These are phyloP conservation scores for Clytia hemisphaerica DNA, from an alignment of 30 jellyfish, hydroid and myxozoan species.

Conservation along the genomic window DNA sequence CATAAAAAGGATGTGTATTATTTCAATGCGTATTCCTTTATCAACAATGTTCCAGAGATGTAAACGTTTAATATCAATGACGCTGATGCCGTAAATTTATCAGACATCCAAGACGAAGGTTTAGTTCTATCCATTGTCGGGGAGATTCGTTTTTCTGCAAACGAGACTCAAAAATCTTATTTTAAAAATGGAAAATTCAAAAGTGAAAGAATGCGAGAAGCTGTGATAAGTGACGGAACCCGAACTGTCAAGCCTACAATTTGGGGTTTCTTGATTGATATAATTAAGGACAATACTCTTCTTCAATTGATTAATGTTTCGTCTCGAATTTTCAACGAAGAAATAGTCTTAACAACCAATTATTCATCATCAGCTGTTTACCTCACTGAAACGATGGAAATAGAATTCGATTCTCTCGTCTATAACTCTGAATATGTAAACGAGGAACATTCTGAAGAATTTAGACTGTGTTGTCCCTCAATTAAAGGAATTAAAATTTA, in stretches of 20 bases:
- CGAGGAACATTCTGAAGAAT: not conserved
- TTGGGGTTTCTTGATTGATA: not conserved
- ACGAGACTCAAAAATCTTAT: not conserved
- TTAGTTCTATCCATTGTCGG: not conserved
- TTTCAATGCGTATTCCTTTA: not conserved
- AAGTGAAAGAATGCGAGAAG: slow-evolving; percentile 6
- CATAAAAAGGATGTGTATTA: not conserved
- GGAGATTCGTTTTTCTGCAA: not conserved
- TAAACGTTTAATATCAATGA: not conserved
- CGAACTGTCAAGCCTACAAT: not conserved
- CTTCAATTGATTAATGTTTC: not conserved
- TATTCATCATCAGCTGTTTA: not conserved
- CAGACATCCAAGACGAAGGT: not conserved
- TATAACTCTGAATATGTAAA: not conserved
- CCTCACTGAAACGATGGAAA: not conserved
- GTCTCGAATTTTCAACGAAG: not conserved
- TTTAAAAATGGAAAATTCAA: not conserved
- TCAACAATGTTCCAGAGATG: not conserved
- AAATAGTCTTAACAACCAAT: not conserved
- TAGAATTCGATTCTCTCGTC: not conserved
- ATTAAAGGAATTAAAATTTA: not conserved
- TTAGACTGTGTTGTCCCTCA: not conserved
- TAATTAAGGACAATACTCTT: not conserved
- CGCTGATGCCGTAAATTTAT: not conserved
- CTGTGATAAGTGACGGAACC: slow-evolving; percentile 2